These are phyloP conservation scores for Anastatus disparis DNA, from an alignment of 1,140 invertebrate species.

Conservation along the genomic window DNA sequence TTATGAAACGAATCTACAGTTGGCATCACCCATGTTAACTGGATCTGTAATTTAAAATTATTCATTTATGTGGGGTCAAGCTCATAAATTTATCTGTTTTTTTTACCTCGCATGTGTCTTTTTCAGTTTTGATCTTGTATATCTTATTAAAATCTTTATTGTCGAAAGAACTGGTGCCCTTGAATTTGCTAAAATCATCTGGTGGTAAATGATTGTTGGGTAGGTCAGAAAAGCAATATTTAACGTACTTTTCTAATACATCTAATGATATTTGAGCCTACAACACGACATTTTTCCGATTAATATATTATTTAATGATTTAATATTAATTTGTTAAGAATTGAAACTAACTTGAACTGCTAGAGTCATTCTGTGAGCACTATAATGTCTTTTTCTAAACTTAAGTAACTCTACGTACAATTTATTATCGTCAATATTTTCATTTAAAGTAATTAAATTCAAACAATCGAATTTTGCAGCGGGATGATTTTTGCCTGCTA, in stretches of 20 bases:
- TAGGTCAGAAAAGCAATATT: conserved; percentile 73
- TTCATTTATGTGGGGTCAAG: neutral
- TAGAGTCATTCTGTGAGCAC: conserved; percentile 89
- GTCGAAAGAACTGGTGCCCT: conserved; percentile 68
- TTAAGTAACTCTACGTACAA: conserved; percentile 77
- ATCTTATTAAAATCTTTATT: conserved; percentile 76
- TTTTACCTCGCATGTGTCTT: conserved; percentile 76
- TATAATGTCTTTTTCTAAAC: conserved; percentile 86
- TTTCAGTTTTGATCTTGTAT: conserved; percentile 82
- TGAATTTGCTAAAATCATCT: conserved; percentile 70
- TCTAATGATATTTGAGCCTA: conserved; percentile 83
- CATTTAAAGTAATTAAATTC: conserved; percentile 80
- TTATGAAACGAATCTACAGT: conserved; percentile 78
- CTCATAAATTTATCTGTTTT: conserved; percentile 1
- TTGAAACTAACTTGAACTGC: conserved; percentile 73
- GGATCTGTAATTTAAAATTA: conserved; percentile 66
- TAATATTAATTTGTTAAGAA: neutral
- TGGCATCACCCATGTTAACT: conserved; percentile 84
- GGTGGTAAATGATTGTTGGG: conserved; percentile 72
- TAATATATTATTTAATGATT: too few species aligned
- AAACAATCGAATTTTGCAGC: conserved; percentile 86
- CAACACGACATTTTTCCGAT: neutral
- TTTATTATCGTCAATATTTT: conserved; percentile 73
- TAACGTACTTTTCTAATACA: conserved; percentile 76
- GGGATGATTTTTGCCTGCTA: conserved; percentile 77